Base-by-base conservation (phyloP, 2,797 vertebrate genomes). In the Gymnodraco acuticeps region DNA sequence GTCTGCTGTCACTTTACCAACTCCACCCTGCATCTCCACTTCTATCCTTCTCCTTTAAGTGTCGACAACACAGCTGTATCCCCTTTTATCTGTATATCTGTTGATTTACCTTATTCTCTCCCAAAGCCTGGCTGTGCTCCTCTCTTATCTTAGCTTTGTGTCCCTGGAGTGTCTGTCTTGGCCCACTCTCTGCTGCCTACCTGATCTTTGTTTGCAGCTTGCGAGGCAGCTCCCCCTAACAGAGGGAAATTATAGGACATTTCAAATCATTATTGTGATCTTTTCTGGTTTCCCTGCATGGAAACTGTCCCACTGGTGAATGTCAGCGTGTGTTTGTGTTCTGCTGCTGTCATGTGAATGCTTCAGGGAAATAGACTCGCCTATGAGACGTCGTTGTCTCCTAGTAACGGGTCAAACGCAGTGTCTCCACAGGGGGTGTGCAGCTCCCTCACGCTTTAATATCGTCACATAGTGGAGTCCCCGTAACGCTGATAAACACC, bases 11-110 rank as follows among this genome's bases (percentile, higher is more conserved):
- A 81, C 55, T 83, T 84, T 63, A 73, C 43, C 74, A 3, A 1
- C 85, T 80, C 69, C 52, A 61, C 69, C 71, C 76, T 64, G 43
- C 73, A 27, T 75, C 82, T 80, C 20, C 19, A 38, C 80, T 72
- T 84, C 83, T 74, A 59, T 85, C 78, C 31, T 69, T 84, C 64
- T 51, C 82, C 82, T 80, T 87, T 19, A 84, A 67, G 75, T 81
- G 78, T 77, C 33, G 7, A 46, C 75, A 79, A 52, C 83, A 77
- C 71, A 70, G 70, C 88, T 75, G 81, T 75, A 59, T 77, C 52
- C 33, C 11, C 65, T 70, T 84, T 88, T 75, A 82, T 87, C 85
- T 68, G 65, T 80, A 82, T 76, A 87, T 85, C 88, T 81, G 81
- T 77, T 82, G 78, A 78, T 77, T 85, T 67, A 60, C 63, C 80